Percentiles rank a stretch among this genome's conserved stretches.
Conservation (phyloP, 1,140 invertebrate species). For the Philotrypesis tridentata region DNA sequence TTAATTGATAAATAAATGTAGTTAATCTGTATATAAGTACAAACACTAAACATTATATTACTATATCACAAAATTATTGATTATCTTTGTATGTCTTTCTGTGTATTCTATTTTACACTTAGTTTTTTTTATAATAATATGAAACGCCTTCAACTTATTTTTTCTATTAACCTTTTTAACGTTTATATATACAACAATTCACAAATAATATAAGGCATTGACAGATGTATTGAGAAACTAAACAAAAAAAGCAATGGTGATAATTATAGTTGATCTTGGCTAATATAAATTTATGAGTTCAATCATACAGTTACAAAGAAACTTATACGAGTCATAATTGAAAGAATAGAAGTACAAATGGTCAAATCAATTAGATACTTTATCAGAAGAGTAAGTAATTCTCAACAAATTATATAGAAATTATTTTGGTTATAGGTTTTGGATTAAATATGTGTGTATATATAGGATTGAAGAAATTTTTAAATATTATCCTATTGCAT, state of each 20-base stretch:
- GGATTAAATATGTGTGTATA: constrained; percentile 22
- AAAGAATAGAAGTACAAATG: background rate
- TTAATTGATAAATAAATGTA: no score
- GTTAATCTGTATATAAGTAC: no score
- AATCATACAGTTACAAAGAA: background rate
- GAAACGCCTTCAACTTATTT: background rate
- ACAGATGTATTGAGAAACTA: background rate
- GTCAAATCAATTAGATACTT: background rate
- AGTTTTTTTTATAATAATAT: background rate
- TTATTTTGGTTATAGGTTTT: constrained; percentile 19
- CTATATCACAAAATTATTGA: background rate
- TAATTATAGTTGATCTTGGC: background rate
- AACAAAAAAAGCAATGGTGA: background rate
- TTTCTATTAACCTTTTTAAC: background rate
- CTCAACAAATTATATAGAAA: background rate
- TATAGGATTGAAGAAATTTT: constrained; percentile 8
- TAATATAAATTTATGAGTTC: background rate
- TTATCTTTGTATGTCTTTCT: no score
- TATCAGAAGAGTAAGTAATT: background rate
- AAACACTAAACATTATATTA: no score
- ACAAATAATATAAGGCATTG: background rate
- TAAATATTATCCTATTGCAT: background rate
- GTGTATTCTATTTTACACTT: background rate
- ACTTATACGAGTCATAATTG: background rate
- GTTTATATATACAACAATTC: background rate